Conservation (phyloP, 2,113 vertebrate genomes). For the Corythaeola cristata region DNA sequence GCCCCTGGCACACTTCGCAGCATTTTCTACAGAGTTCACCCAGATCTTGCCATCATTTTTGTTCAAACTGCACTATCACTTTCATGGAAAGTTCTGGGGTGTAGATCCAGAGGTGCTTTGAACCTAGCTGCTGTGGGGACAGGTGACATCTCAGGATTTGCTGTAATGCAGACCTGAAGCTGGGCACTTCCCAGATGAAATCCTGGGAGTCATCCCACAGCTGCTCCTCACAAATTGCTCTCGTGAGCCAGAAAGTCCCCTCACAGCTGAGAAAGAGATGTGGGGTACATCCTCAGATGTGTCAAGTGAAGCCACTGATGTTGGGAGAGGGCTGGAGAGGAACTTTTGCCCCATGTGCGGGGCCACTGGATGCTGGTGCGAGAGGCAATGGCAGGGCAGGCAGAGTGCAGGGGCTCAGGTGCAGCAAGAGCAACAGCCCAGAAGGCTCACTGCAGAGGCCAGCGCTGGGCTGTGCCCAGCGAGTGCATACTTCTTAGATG, state of each 20-base stretch:
- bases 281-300: background rate
- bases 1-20: background rate
- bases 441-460: background rate
- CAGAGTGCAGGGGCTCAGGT: background rate
- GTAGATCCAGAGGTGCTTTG: background rate
- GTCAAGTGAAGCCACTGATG: background rate
- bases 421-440: background rate
- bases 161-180: background rate
- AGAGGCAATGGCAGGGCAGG: background rate
- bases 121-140: background rate
- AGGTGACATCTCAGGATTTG: background rate
- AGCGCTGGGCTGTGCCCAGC: background rate
- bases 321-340: background rate
- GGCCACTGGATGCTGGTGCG: background rate
- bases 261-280: background rate
- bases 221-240: background rate
- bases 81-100: background rate
- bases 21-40: background rate
- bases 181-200: background rate
- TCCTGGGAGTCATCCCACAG: background rate
- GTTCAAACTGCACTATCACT: background rate
- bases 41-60: background rate
- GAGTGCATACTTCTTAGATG: background rate
- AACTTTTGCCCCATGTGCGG: rapidly evolving
- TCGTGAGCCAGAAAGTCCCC: background rate